Evolutionary conservation across 2,113 vertebrate species (phyloP), one percentile per base, ranked within the genome.

Genomic region (Crocuta crocuta): DNA sequence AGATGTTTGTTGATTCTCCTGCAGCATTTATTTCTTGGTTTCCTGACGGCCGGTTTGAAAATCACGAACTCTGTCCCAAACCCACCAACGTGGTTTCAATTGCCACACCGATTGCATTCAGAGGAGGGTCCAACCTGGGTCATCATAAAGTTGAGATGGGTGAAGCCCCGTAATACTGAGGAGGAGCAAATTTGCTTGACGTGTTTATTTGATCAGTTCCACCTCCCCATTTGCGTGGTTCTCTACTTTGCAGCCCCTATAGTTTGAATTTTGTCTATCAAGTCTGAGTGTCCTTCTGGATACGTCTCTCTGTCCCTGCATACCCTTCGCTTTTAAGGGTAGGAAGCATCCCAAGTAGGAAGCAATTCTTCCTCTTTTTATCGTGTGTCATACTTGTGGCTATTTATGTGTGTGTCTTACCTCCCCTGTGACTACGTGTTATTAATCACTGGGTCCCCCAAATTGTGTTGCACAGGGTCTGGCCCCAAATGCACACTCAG

Each of bases 11-110:
- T 91, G 53, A 93, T 68, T 91, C 24, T 90, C 61, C 35, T 31
- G 48, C 12, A 82, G n/a, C 43, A 17, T 91, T 89, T 74, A 82
- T 86, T 81, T 89, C 55, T 86, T 94, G 45, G 17, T 68, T 94
- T 96, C 82, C 26, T 58, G 13, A n/a, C 48, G 73, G 33, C 39
- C 68, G 23, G 39, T 70, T 92, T 70, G 89, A 89, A 89, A 94
- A 81, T 76, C 66, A n/a, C 0, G 2, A 94, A 68, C 24, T 89
- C n/a, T 45, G 83, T 66, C n/a, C 33, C 8, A 89, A 84, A 58
- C 16, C 61, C 45, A 83, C 68, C 35, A 92, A 97, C 23, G 73
- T 7, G 0, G 24, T 66, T 86, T 74, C 50, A 45, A 45, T 73
- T 80, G 79, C 70, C 28, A 31, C 24, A 39, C 26, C 55, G 43